Percentiles rank a stretch among this genome's conserved stretches.
Conservation (phyloP, 2,797 vertebrate genomes). For the Euphonia xanthogaster region DNA sequence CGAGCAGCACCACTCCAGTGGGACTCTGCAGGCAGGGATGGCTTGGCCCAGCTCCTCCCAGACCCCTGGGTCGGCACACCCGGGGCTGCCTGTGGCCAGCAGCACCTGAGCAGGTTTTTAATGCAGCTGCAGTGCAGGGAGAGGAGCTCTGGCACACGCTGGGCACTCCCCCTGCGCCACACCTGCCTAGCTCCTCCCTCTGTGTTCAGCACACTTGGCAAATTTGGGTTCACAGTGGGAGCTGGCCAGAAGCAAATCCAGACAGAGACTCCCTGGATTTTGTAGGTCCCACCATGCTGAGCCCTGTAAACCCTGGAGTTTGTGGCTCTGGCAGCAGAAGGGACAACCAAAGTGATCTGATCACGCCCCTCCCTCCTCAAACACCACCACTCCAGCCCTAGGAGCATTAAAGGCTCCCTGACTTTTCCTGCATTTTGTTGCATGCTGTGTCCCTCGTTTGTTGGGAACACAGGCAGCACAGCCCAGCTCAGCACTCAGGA, state of each 20-base stretch:
- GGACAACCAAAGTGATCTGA: neutral
- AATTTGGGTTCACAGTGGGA: neutral
- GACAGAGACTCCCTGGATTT: rapidly evolving
- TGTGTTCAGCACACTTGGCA: neutral
- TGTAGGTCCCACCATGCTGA: neutral
- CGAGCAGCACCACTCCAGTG: neutral
- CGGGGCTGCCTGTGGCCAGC: neutral
- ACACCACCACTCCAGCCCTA: neutral
- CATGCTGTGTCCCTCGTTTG: rapidly evolving
- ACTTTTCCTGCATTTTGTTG: neutral
- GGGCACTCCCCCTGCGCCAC: rapidly evolving
- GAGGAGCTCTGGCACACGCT: neutral
- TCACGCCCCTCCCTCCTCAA: neutral
- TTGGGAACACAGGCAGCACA: neutral
- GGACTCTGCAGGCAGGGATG: neutral
- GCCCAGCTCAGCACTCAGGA: neutral
- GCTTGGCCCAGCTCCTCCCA: neutral
- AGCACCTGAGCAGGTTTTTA: neutral
- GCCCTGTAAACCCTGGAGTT: rapidly evolving
- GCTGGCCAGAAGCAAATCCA: neutral
- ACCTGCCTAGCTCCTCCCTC: neutral
- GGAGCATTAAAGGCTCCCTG: neutral
- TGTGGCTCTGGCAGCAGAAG: neutral
- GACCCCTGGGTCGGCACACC: neutral
- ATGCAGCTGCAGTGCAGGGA: neutral